Conservation (phyloP, 1,140 invertebrate genomes). For the Littorina saxatilis region DNA sequence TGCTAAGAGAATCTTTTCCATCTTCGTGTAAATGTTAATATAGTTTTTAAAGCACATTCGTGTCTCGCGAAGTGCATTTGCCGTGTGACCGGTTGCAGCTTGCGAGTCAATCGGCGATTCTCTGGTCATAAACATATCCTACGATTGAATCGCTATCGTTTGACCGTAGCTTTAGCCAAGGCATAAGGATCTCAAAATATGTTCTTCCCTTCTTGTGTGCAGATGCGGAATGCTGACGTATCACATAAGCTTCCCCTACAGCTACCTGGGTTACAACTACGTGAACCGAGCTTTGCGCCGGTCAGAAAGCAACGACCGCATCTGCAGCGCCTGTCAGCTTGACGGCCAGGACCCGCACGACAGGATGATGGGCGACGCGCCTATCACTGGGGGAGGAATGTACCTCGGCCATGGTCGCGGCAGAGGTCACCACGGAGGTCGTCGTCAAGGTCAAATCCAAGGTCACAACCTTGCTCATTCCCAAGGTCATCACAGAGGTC, state of each 20-base stretch:
- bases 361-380: slow-evolving; percentile 28
- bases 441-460: background rate
- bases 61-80: too few relatives aligned
- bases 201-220: too few relatives aligned
- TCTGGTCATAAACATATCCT: too few relatives aligned
- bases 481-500: background rate
- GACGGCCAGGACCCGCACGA: background rate
- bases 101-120: too few relatives aligned
- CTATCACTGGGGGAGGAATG: background rate
- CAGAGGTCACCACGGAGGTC: background rate
- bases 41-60: too few relatives aligned
- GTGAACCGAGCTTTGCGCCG: slow-evolving; percentile 56
- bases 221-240: slow-evolving; percentile 69
- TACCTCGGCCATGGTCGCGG: background rate
- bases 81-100: too few relatives aligned
- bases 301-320: slow-evolving; percentile 57
- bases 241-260: slow-evolving; percentile 66
- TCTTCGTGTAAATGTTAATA: too few relatives aligned
- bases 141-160: too few relatives aligned
- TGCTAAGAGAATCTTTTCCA: too few relatives aligned
- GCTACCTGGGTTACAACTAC: slow-evolving; percentile 55
- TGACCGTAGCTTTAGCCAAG: too few relatives aligned
- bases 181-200: too few relatives aligned
- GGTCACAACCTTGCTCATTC: background rate
- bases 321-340: slow-evolving; percentile 35